A percentile compares a stretch with the other conserved stretches of the same genome.
Conservation (phyloP, 53 echinoderm and acorn worm genomes). For the Apostichopus leukothele region DNA sequence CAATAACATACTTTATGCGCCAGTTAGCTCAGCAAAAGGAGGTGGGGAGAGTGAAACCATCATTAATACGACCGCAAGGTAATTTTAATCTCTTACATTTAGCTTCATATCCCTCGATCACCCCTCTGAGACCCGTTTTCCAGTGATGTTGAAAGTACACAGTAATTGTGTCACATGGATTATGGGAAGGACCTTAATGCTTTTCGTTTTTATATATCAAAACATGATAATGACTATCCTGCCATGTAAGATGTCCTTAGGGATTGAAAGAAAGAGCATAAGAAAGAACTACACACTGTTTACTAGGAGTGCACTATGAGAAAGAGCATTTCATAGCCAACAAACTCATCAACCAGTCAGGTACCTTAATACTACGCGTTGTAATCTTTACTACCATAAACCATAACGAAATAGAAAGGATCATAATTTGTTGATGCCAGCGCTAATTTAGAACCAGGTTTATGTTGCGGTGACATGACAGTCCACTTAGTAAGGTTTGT, state of each 20-base stretch:
- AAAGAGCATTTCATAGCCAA: neutral
- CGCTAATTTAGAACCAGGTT: too few species aligned
- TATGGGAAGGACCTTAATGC: neutral
- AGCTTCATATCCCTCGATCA: slow-evolving; percentile 37
- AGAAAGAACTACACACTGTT: neutral
- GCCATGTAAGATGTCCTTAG: slow-evolving; percentile 32
- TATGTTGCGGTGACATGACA: too few species aligned
- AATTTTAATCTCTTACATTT: slow-evolving; percentile 32
- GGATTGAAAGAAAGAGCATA: neutral
- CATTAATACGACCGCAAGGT: neutral
- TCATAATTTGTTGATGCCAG: too few species aligned
- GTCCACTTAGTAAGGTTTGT: too few species aligned
- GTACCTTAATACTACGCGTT: too few species aligned
- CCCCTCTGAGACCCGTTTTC: slow-evolving; percentile 26
- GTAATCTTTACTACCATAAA: too few species aligned
- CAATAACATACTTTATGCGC: neutral
- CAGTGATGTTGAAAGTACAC: slow-evolving; percentile 32
- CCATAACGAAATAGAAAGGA: too few species aligned
- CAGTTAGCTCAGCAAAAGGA: neutral
- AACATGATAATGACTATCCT: slow-evolving; percentile 40
- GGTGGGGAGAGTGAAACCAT: neutral
- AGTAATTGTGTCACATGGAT: slow-evolving; percentile 32
- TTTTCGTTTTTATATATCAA: neutral
- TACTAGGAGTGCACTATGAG: neutral
- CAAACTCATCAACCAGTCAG: neutral